Base-by-base conservation (phyloP, 92 coral and sea anemone genomes). In the Blastomussa wellsi region DNA sequence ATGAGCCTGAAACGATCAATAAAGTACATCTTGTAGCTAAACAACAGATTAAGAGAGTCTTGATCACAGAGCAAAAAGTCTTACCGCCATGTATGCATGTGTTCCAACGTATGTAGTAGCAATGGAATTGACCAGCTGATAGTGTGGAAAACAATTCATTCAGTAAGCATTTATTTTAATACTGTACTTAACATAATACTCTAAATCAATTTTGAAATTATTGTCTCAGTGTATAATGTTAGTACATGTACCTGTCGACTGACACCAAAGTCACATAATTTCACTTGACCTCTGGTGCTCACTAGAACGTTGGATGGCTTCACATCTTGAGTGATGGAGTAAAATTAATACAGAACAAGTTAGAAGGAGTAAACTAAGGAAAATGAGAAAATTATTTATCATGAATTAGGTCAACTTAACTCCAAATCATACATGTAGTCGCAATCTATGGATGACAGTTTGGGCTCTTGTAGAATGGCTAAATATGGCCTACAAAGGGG, bases 61-160 rank as follows among this genome's bases (percentile, higher is more conserved):
- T 44, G 49, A 44, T 44, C 11, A 13, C 49, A 44, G 49, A 13
- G 49, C 5, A 44, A 44, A 44, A n/a, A 76, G 24, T 24, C 99
- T 75, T 91, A 97, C 99, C 86, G 99, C 98, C 99, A 97, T 97
- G 77, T 97, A 97, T 6, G 99, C 99, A 73, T 97, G 95, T 19
- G 99, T 97, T 28, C 99, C 99, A 60, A 97, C 99, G 26, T 97
- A 97, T 4, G 99, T 97, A 19, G 98, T 97, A 11, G 99, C 99
- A 75, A 97, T 93, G 6, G 99, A 97, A 73, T 94, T 97, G 22
- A 97, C 99, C 67, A 97, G 95, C 99, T 97, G 92, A 12, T 37
- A 83, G 74, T n/a, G 32, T 68, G 60, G 24, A 36, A 38, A 36
- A 41, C 33, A 16, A 13, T 3, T 44, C 49, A 44, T 44, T 44